phyloP scores from a whole-genome alignment of 1,140 invertebrate species.

The Megalonaias nervosa region DNA sequence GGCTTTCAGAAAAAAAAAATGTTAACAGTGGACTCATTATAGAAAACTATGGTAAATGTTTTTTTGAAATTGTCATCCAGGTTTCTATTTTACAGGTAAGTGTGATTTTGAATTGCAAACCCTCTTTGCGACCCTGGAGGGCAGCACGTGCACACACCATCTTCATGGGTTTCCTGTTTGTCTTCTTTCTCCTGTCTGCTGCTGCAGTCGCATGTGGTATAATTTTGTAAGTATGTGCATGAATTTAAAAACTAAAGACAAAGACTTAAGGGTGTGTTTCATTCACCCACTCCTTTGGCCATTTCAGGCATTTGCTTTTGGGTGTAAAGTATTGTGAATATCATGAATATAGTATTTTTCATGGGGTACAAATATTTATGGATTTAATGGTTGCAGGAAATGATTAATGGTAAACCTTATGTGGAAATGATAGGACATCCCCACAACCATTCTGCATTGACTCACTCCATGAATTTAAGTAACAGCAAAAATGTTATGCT shows the following conservation, averaged over 20 bases:
- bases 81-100: conserved; percentile 52
- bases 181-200: conserved; percentile 76
- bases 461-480: too few relatives aligned
- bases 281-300: too few relatives aligned
- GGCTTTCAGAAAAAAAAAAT: not conserved
- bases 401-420: too few relatives aligned
- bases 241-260: not conserved
- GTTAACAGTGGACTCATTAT: not conserved
- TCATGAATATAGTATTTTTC: too few relatives aligned
- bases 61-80: conserved; percentile 1
- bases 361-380: too few relatives aligned
- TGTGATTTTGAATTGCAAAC: conserved; percentile 60
- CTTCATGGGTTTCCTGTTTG: conserved; percentile 79
- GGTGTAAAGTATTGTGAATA: too few relatives aligned
- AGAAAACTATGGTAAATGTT: not conserved
- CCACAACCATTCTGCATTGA: too few relatives aligned
- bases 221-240: conserved; percentile 70
- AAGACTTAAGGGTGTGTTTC: too few relatives aligned
- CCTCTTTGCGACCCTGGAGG: conserved; percentile 75
- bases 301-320: too few relatives aligned
- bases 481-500: too few relatives aligned
- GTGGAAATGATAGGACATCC: too few relatives aligned
- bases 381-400: too few relatives aligned
- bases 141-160: conserved; percentile 82
- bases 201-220: conserved; percentile 77